A percentile compares a stretch with the other conserved stretches of the same genome.
Conservation (phyloP, 2,888 invertebrate genomes). For the Pantelozetes paolii region DNA sequence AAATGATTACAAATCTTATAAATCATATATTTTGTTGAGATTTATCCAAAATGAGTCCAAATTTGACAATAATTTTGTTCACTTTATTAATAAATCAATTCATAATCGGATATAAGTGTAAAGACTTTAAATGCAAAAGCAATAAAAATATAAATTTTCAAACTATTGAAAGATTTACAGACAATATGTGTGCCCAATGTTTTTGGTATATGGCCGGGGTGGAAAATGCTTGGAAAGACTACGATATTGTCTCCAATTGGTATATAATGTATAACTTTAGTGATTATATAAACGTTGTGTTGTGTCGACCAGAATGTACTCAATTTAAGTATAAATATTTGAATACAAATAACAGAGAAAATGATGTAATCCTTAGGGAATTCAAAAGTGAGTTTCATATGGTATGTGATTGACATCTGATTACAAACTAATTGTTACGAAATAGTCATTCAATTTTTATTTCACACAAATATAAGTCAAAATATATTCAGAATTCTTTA, state of each 20-base stretch:
- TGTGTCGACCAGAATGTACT: constrained; percentile 30
- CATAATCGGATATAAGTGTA: not conserved
- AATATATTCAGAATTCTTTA: too few species aligned
- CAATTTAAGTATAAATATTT: constrained; percentile 30
- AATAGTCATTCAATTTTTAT: too few species aligned
- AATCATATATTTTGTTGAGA: too few species aligned
- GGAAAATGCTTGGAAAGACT: constrained; percentile 35
- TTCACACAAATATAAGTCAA: too few species aligned
- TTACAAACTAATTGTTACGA: not conserved
- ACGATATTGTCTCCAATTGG: constrained; percentile 36
- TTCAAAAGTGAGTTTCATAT: constrained; percentile 38
- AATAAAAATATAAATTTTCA: constrained; percentile 38
- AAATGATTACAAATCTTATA: too few species aligned
- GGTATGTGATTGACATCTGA: constrained; percentile 40
- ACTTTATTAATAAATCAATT: not conserved
- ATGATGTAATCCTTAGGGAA: constrained; percentile 35
- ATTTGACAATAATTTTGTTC: not conserved
- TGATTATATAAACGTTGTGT: constrained; percentile 25
- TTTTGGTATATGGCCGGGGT: constrained; percentile 42
- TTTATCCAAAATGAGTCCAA: not conserved
- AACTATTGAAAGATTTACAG: constrained; percentile 38
- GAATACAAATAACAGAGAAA: constrained; percentile 11
- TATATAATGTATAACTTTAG: constrained; percentile 37
- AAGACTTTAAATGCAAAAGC: constrained; percentile 37
- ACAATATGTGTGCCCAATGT: constrained; percentile 44